These are phyloP conservation scores for Daktulosphaira vitifoliae DNA, from an alignment of 1,140 invertebrate genomes.

Conservation along the genomic window DNA sequence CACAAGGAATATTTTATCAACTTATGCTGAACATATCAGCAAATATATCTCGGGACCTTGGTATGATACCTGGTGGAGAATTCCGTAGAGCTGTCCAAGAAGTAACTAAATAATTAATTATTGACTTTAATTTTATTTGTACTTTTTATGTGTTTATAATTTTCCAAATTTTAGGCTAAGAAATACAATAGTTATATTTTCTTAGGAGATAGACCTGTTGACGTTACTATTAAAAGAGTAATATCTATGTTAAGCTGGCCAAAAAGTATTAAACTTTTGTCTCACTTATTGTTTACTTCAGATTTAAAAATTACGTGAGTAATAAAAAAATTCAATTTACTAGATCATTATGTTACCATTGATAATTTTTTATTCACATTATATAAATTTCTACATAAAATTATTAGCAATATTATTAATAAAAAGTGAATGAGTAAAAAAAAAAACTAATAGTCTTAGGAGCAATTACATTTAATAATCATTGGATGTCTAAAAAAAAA, in stretches of 20 bases:
- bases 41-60: constrained; percentile 83
- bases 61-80: constrained; percentile 95
- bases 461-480: too few species aligned
- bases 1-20: constrained; percentile 86
- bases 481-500: too few species aligned
- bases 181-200: constrained; percentile 76
- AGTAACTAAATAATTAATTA: constrained; percentile 46
- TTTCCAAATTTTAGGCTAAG: constrained; percentile 51
- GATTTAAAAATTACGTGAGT: constrained; percentile 31
- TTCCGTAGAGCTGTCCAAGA: constrained; percentile 85
- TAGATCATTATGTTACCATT: too few species aligned
- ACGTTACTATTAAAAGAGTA: constrained; percentile 79
- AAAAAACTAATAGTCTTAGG: too few species aligned
- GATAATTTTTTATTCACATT: too few species aligned
- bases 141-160: constrained; percentile 2
- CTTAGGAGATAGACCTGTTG: constrained; percentile 85
- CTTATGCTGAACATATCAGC: constrained; percentile 85
- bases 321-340: too few species aligned
- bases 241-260: constrained; percentile 72
- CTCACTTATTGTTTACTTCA: constrained; percentile 59
- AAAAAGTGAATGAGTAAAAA: too few species aligned
- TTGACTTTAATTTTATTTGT: neutral
- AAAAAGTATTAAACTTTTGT: constrained; percentile 78
- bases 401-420: too few species aligned
- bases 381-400: too few species aligned